Conservation (phyloP, 1,140 invertebrate species). For the Aphidius gifuensis region DNA sequence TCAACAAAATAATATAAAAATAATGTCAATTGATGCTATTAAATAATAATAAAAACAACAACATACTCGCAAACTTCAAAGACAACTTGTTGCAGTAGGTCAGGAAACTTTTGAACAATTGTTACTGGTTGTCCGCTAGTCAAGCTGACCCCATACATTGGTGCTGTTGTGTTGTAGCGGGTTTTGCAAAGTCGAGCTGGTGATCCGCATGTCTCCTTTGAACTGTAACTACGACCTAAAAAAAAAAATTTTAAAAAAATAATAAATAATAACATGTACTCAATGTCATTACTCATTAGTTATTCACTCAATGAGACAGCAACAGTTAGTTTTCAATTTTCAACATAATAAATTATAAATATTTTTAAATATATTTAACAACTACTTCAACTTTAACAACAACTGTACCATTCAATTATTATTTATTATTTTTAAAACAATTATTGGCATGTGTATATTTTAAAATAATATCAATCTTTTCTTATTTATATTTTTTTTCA, state of each 20-base stretch:
- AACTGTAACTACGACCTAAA: slow-evolving; percentile 47
- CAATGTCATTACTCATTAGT: background rate
- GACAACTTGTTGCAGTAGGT: slow-evolving; percentile 89
- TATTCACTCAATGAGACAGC: background rate
- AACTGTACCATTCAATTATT: too few species aligned
- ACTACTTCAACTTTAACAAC: too few species aligned
- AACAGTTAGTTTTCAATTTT: too few species aligned
- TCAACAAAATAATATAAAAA: too few species aligned
- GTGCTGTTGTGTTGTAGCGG: slow-evolving; percentile 87
- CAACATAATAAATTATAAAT: too few species aligned
- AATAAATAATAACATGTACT: too few species aligned
- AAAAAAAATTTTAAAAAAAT: too few species aligned
- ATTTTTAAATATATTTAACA: too few species aligned
- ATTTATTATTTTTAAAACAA: too few species aligned
- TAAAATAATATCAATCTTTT: too few species aligned
- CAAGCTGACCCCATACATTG: slow-evolving; percentile 87
- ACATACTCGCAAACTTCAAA: slow-evolving; percentile 74
- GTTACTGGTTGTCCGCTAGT: slow-evolving; percentile 89
- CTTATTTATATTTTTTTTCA: too few species aligned
- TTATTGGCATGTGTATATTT: too few species aligned
- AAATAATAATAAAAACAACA: slow-evolving; percentile 17
- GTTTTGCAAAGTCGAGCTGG: slow-evolving; percentile 80
- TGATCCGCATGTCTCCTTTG: slow-evolving; percentile 59
- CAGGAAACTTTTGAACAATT: slow-evolving; percentile 91
- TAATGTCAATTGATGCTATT: background rate